phyloP scores from a whole-genome alignment of 2,113 vertebrate genomes.

The Brachionichthys hirsutus region DNA sequence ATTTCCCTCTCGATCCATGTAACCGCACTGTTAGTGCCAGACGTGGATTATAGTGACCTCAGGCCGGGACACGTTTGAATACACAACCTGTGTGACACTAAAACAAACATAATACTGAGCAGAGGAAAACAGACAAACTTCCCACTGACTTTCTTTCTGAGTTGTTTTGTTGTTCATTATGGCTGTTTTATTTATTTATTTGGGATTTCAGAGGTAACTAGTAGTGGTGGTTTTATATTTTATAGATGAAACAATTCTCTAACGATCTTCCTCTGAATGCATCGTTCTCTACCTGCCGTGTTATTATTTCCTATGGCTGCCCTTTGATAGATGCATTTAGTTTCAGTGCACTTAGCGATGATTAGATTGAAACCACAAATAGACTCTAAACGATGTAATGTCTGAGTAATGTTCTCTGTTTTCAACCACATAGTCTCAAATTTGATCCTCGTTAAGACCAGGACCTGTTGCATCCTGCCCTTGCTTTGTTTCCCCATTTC shows the following conservation, averaged over 20 bases:
- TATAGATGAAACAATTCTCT: constrained; percentile 28
- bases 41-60: constrained; percentile 52
- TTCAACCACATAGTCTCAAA: constrained; percentile 54
- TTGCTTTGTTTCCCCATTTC: constrained; percentile 48
- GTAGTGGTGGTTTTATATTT: constrained; percentile 44
- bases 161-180: constrained; percentile 13
- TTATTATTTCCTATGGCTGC: constrained; percentile 7
- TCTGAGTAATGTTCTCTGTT: constrained; percentile 53
- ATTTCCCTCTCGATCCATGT: constrained; percentile 50
- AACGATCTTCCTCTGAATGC: constrained; percentile 19
- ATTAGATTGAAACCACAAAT: constrained; percentile 32
- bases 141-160: constrained; percentile 5
- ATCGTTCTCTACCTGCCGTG: constrained; percentile 3
- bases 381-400: constrained; percentile 12
- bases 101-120: constrained; percentile 32
- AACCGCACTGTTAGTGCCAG: constrained; percentile 39
- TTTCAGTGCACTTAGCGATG: neutral
- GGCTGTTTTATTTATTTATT: constrained; percentile 25
- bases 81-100: constrained; percentile 57
- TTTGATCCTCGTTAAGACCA: constrained; percentile 50
- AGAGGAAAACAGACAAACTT: constrained; percentile 10
- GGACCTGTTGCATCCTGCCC: constrained; percentile 51
- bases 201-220: constrained; percentile 19
- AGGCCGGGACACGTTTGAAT: constrained; percentile 50
- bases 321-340: no score